phyloP scores from a whole-genome alignment of 2,113 vertebrate genomes.

The Terrapene triunguis region DNA sequence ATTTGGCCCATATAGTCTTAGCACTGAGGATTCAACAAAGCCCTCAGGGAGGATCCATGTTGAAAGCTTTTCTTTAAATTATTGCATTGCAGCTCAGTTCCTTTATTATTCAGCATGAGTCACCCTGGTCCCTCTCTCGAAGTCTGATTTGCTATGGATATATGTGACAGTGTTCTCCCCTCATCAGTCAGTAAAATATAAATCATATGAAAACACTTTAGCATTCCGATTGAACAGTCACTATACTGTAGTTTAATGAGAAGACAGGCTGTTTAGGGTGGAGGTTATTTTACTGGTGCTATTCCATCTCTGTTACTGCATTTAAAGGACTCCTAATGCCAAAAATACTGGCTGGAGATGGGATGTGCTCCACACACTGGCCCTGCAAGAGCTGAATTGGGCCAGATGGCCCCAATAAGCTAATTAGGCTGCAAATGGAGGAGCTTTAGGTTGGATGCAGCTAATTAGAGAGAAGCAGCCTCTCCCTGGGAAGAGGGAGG shows the following conservation, averaged over 20 bases:
- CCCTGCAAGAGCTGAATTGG: background rate
- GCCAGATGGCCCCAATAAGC: background rate
- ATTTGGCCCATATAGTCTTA: background rate
- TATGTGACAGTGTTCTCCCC: background rate
- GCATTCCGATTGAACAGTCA: background rate
- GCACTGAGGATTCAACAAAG: background rate
- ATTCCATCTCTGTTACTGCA: background rate
- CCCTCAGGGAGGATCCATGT: background rate
- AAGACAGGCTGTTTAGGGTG: background rate
- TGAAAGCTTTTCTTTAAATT: background rate
- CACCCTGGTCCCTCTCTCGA: background rate
- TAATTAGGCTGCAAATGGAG: background rate
- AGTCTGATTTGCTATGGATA: background rate
- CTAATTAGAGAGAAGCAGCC: background rate
- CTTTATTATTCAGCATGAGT: slow-evolving; percentile 16
- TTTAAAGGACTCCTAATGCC: background rate
- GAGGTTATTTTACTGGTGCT: background rate
- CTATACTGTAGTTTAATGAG: background rate
- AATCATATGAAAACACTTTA: background rate
- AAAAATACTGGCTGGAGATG: background rate
- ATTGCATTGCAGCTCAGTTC: background rate
- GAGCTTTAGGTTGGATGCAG: background rate
- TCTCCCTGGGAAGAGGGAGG: background rate
- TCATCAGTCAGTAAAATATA: slow-evolving; percentile 6
- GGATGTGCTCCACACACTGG: background rate